A percentile compares a stretch with the other conserved stretches of the same genome.
Conservation (phyloP, 1,140 invertebrate genomes). For the Pseudomyrmex concolor region DNA sequence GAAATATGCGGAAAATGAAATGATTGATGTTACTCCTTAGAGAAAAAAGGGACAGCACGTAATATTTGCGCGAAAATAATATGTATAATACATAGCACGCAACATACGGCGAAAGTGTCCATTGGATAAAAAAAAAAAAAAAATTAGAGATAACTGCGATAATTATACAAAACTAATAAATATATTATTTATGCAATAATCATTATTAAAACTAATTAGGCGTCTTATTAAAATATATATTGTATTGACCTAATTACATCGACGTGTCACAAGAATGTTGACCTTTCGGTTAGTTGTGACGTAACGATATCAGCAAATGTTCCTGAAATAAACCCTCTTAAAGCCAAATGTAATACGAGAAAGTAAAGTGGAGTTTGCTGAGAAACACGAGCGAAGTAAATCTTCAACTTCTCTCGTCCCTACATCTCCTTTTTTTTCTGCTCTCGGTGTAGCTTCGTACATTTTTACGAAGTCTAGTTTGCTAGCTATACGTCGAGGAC, state of each 20-base stretch:
- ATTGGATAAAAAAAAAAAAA: too few relatives aligned
- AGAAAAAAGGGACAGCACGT: neutral
- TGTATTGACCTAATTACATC: neutral
- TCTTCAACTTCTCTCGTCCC: neutral
- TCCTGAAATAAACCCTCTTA: constrained; percentile 19
- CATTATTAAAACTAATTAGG: neutral
- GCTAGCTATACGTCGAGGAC: neutral
- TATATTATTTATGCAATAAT: neutral
- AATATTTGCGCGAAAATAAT: neutral
- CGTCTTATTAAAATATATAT: constrained; percentile 2
- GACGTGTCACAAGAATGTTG: neutral
- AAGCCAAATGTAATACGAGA: constrained; percentile 38
- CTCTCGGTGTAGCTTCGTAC: neutral
- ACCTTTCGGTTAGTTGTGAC: constrained; percentile 10
- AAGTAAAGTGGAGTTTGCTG: constrained; percentile 27
- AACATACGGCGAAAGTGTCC: too few relatives aligned
- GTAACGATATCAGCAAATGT: constrained; percentile 13
- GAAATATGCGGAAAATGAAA: neutral
- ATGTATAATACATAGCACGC: too few relatives aligned
- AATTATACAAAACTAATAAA: neutral
- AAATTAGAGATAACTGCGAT: too few relatives aligned
- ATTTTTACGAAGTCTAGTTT: neutral
- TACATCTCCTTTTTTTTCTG: neutral
- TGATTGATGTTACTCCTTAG: neutral
- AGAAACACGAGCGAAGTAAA: constrained; percentile 6